Evolutionary conservation across 2,888 invertebrate genomes (phyloP).

Genomic region (Euclidia mi): DNA sequence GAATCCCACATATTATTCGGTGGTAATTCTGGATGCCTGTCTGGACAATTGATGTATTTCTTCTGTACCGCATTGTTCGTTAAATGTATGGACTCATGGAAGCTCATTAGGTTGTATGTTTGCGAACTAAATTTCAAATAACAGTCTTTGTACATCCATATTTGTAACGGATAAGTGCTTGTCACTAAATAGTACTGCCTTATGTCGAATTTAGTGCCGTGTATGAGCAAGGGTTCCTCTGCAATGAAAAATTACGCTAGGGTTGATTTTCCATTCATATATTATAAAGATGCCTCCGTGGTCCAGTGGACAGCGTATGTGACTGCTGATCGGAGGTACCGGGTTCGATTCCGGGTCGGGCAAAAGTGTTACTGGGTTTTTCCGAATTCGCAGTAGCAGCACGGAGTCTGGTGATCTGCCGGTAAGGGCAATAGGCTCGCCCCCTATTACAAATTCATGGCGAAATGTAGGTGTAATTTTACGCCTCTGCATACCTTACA

Average conservation of each 20-base stretch:
- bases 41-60: conserved; percentile 90
- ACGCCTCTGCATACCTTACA: too few relatives aligned
- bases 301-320: too few relatives aligned
- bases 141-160: conserved; percentile 96
- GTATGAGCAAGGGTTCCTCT: conserved; percentile 95
- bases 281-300: too few relatives aligned
- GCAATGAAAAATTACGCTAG: conserved; percentile 56
- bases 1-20: conserved; percentile 96
- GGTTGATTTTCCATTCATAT: too few relatives aligned
- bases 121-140: conserved; percentile 97
- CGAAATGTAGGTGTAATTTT: too few relatives aligned
- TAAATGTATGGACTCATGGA: conserved; percentile 96
- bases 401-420: too few relatives aligned
- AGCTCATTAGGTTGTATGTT: conserved; percentile 93
- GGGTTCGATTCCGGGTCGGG: too few relatives aligned
- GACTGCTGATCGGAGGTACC: too few relatives aligned
- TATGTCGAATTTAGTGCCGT: conserved; percentile 97
- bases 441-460: too few relatives aligned
- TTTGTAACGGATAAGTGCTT: conserved; percentile 93
- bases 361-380: too few relatives aligned
- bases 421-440: too few relatives aligned
- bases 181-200: conserved; percentile 97
- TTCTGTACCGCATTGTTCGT: conserved; percentile 97
- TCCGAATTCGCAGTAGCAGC: too few relatives aligned
- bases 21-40: conserved; percentile 91